Evolutionary conservation across 1,140 invertebrate species (phyloP), one percentile per base, ranked within the genome.

Genomic region (Anoplolepis gracilipes): DNA sequence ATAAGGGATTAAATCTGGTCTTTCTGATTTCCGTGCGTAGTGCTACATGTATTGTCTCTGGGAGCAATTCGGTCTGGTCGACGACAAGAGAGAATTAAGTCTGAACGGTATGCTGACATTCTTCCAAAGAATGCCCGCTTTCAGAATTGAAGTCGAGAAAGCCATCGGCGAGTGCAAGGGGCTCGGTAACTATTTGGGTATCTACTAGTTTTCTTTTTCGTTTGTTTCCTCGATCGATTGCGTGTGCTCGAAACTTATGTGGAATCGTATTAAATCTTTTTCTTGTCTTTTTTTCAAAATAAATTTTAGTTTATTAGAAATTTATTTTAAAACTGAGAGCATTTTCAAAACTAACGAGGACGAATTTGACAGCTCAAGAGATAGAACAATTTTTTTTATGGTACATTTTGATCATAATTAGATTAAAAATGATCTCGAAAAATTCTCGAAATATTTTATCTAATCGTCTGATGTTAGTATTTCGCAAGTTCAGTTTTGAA

Each of bases 31-130:
- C 25, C 75, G 4, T 3, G 13, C 69, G n/a, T 79, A 94, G 93
- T 94, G 93, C 82, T 94, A 94, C 81, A 94, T 94, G 93, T 93
- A 93, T 73, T 94, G 93, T 62, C 87, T 94, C 0, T 93, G 93
- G 93, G 92, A 93, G 79, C 92, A 93, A 93, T 94, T 93, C 73
- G 93, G 93, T 8, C 73, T 94, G n/a, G 88, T 93, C 11, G 93
- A 94, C 55, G 90, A 92, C 8, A 93, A 93, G 49, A 87, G 90
- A 33, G 93, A 94, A 49, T 85, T 94, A 30, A 93, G 91, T 55
- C 84, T 94, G 46, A 92, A 92, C 42, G 93, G 92, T n/a, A 94
- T 94, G 93, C 84, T 94, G n/a, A 92, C 93, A 3, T 94, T 94
- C 39, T 93, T 94, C 77, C 93, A 93, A 75, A 90, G 93, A 92